Percentiles rank a stretch among this genome's conserved stretches.
These are phyloP conservation scores for Pinna nobilis DNA, from an alignment of 1,140 invertebrate genomes.

Conservation along the genomic window DNA sequence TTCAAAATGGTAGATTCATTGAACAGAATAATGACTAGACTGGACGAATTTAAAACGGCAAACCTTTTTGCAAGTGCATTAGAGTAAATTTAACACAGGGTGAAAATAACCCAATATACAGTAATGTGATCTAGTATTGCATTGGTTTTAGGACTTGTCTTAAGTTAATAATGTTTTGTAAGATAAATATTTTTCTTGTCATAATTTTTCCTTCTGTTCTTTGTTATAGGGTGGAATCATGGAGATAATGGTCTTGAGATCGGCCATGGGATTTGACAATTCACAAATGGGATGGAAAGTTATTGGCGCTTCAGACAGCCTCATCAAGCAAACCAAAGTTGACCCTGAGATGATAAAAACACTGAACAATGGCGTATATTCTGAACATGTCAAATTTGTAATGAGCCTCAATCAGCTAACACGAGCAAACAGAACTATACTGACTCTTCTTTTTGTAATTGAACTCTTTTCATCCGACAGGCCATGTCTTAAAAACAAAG, in stretches of 20 bases:
- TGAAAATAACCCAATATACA: too few relatives aligned
- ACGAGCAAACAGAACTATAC: slow-evolving; percentile 89
- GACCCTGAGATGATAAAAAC: slow-evolving; percentile 84
- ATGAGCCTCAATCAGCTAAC: slow-evolving; percentile 59
- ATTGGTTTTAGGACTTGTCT: too few relatives aligned
- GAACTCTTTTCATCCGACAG: slow-evolving; percentile 90
- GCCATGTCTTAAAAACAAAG: slow-evolving; percentile 85
- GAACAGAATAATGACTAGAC: too few relatives aligned
- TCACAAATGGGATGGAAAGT: slow-evolving; percentile 84
- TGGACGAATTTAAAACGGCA: too few relatives aligned
- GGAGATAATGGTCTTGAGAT: slow-evolving; percentile 93
- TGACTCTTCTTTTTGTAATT: slow-evolving; percentile 92
- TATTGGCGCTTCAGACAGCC: slow-evolving; percentile 58
- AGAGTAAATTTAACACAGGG: too few relatives aligned
- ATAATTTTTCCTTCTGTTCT: too few relatives aligned
- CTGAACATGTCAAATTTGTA: slow-evolving; percentile 64
- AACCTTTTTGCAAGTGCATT: too few relatives aligned
- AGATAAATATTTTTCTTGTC: too few relatives aligned
- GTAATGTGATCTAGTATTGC: too few relatives aligned
- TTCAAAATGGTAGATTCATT: too few relatives aligned
- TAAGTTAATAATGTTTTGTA: too few relatives aligned
- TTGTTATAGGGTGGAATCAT: slow-evolving; percentile 83
- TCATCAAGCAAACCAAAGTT: slow-evolving; percentile 74
- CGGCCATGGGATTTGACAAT: slow-evolving; percentile 91
- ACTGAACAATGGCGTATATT: slow-evolving; percentile 61